phyloP scores from a whole-genome alignment of 2,797 vertebrate species.

The Chromis chromis region DNA sequence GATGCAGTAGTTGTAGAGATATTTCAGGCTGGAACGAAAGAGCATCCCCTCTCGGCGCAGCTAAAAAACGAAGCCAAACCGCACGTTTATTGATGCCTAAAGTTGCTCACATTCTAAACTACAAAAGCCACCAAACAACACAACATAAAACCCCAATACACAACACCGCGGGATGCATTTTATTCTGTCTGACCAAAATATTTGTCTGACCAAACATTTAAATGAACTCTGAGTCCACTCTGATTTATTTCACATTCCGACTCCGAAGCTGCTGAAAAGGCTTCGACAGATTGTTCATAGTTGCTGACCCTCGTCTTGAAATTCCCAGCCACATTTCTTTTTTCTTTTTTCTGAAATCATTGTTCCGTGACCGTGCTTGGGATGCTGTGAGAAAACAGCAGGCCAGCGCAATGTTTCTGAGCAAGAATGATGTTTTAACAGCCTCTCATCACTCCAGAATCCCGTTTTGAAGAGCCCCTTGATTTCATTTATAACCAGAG shows the following conservation, averaged over 20 bases:
- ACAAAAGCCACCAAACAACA: conserved; percentile 48
- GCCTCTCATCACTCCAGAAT: conserved; percentile 38
- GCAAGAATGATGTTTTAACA: conserved; percentile 40
- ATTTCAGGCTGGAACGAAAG: conserved; percentile 19
- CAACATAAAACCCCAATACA: conserved; percentile 43
- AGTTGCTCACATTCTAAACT: conserved; percentile 39
- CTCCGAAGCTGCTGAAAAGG: conserved; percentile 55
- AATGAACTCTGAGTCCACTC: conserved; percentile 51
- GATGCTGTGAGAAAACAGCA: conserved; percentile 42
- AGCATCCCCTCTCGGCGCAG: background rate
- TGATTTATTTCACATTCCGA: conserved; percentile 61
- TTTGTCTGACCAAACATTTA: conserved; percentile 43
- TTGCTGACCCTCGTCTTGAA: conserved; percentile 59
- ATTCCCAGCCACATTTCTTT: conserved; percentile 47
- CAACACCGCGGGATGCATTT: conserved; percentile 38
- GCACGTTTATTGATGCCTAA: conserved; percentile 1
- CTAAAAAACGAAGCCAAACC: conserved; percentile 8
- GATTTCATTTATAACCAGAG: conserved; percentile 33
- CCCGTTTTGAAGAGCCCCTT: conserved; percentile 21
- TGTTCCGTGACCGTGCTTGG: conserved; percentile 65
- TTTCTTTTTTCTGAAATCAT: conserved; percentile 42
- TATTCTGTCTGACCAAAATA: conserved; percentile 44
- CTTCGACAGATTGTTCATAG: conserved; percentile 69
- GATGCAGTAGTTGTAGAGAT: conserved; percentile 10
- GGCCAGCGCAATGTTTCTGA: conserved; percentile 54